Percentiles rank a stretch among this genome's conserved stretches.
These are phyloP conservation scores for Pachyrhynchus sulphureomaculatus DNA, from an alignment of 1,140 invertebrate genomes.

Conservation along the genomic window DNA sequence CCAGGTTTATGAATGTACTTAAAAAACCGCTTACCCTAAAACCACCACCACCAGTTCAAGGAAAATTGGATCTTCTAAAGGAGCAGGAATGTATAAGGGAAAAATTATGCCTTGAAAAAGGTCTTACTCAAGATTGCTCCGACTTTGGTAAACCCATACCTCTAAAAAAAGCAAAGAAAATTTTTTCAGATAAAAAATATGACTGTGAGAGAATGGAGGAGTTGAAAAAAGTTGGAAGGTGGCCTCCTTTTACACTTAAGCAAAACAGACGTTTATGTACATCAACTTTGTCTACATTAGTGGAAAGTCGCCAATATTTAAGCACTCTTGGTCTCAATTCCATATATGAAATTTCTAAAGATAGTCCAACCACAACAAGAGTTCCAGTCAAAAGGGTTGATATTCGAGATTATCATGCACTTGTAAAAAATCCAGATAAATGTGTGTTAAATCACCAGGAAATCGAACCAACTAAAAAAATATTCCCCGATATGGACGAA, in stretches of 20 bases:
- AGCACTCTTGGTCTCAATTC: conserved; percentile 6
- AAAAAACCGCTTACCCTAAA: background rate
- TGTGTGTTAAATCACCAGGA: background rate
- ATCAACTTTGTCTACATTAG: background rate
- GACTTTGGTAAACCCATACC: conserved; percentile 22
- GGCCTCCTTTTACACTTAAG: conserved; percentile 20
- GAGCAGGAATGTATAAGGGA: conserved; percentile 26
- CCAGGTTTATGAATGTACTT: conserved; percentile 6
- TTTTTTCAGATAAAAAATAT: conserved; percentile 7
- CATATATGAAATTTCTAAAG: background rate
- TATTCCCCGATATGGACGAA: conserved; percentile 11
- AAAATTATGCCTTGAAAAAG: conserved; percentile 24
- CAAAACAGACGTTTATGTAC: background rate
- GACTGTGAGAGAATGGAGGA: conserved; percentile 19
- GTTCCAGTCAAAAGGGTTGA: background rate
- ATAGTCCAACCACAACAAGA: background rate
- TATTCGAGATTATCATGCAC: conserved; percentile 17
- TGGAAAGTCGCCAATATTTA: background rate
- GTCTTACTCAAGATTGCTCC: conserved; percentile 21
- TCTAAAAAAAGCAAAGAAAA: conserved; percentile 16
- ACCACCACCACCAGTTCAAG: conserved; percentile 18
- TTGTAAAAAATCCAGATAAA: conserved; percentile 10
- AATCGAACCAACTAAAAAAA: conserved; percentile 3
- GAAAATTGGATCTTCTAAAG: conserved; percentile 20
- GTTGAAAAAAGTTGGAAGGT: conserved; percentile 25